phyloP scores from a whole-genome alignment of 2,888 invertebrate genomes.

The Epirrhoe alternata region DNA sequence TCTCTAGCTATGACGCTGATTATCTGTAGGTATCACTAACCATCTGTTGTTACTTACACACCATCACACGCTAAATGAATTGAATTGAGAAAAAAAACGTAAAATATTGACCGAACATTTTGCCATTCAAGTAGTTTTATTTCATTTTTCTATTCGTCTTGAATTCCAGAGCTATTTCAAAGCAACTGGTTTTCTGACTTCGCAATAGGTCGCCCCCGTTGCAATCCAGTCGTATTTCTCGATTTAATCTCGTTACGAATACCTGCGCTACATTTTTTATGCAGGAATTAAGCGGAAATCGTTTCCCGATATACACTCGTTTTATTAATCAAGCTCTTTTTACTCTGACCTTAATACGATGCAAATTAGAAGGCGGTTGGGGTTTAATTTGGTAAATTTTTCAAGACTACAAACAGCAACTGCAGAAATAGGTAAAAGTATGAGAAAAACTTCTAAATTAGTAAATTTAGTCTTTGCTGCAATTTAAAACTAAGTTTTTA shows the following conservation, averaged over 20 bases:
- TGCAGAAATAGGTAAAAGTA: no score
- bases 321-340: constrained; percentile 41
- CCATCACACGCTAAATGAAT: no score
- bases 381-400: neutral
- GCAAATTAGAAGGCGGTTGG: constrained; percentile 8
- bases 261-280: constrained; percentile 37
- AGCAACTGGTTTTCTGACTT: neutral
- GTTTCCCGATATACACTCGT: constrained; percentile 43
- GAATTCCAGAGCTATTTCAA: neutral
- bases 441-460: no score
- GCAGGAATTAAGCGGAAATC: constrained; percentile 41
- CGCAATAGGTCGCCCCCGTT: neutral
- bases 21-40: no score
- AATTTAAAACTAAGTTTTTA: no score
- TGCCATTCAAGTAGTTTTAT: no score
- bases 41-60: no score
- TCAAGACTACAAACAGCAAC: no score
- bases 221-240: constrained; percentile 25
- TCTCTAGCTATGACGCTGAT: no score
- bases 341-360: constrained; percentile 26
- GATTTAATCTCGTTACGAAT: constrained; percentile 40
- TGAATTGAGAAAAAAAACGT: no score
- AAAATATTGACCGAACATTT: no score
- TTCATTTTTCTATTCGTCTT: neutral
- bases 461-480: no score